Evolutionary conservation across 2,797 vertebrate species (phyloP).

Genomic region (Takifugu rubripes): DNA sequence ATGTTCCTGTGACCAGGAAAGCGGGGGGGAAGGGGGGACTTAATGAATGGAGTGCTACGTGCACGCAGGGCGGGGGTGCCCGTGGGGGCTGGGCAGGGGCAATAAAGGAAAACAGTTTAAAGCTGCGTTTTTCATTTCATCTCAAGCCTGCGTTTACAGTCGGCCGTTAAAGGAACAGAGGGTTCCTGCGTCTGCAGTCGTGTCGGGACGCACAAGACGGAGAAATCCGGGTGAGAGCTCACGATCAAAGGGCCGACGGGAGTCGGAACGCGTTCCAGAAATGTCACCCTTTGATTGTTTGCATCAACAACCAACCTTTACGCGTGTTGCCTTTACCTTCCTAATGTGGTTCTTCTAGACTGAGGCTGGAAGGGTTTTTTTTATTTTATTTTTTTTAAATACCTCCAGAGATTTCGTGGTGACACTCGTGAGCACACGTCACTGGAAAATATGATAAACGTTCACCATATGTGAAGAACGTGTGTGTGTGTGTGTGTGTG

Average conservation of each 20-base stretch:
- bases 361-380: conserved; percentile 25
- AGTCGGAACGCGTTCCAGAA: no score
- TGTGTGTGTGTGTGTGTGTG: conserved; percentile 24
- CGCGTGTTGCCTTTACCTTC: no score
- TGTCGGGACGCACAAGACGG: no score
- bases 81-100: background rate
- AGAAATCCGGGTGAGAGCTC: no score
- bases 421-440: conserved; percentile 54
- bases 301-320: no score
- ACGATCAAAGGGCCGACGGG: no score
- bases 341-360: background rate
- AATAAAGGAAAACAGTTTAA: no score
- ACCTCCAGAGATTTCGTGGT: conserved; percentile 49
- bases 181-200: no score
- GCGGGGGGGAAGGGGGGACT: conserved; percentile 65
- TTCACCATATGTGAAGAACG: conserved; percentile 44
- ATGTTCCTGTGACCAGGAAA: conserved; percentile 71
- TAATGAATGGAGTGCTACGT: conserved; percentile 54
- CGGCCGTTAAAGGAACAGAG: no score
- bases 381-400: conserved; percentile 31
- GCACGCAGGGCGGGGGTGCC: conserved; percentile 13
- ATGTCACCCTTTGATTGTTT: no score
- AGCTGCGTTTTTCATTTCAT: no score
- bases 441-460: conserved; percentile 56
- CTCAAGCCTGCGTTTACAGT: no score